Conservation (phyloP, 2,888 invertebrate genomes). For the Diabrotica balteata region DNA sequence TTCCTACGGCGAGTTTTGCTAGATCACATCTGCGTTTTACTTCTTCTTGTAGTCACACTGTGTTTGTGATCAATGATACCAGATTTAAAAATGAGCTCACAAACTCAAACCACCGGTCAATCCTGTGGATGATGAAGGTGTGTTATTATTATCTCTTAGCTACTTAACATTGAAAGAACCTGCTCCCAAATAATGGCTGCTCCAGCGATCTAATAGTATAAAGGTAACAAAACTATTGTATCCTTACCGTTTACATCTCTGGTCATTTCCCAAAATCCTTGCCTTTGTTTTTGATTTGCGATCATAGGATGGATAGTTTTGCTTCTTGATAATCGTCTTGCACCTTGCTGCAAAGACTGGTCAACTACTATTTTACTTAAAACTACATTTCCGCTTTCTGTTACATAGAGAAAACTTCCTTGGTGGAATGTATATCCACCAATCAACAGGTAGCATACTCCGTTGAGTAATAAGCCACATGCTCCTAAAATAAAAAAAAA, state of each 20-base stretch:
- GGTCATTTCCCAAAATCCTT: constrained; percentile 67
- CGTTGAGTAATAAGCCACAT: constrained; percentile 76
- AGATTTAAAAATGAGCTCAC: no score
- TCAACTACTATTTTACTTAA: constrained; percentile 64
- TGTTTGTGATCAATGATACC: no score
- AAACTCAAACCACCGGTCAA: no score
- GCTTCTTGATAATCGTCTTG: constrained; percentile 61
- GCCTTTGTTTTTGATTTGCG: constrained; percentile 60
- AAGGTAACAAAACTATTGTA: neutral
- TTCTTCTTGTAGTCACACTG: no score
- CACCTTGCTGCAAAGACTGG: constrained; percentile 59
- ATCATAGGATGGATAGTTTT: constrained; percentile 39
- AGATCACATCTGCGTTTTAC: no score
- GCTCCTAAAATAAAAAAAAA: constrained; percentile 55
- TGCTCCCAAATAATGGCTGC: no score
- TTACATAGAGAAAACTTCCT: constrained; percentile 72
- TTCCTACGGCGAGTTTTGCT: no score
- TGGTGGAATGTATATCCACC: constrained; percentile 82
- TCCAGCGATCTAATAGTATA: no score
- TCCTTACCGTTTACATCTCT: constrained; percentile 61
- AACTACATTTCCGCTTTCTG: constrained; percentile 68
- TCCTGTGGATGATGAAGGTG: no score
- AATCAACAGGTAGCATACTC: constrained; percentile 79
- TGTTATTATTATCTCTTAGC: no score
- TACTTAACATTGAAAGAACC: no score